Evolutionary conservation across 2,888 invertebrate genomes (phyloP).

Genomic region (Trachelus tabidus): DNA sequence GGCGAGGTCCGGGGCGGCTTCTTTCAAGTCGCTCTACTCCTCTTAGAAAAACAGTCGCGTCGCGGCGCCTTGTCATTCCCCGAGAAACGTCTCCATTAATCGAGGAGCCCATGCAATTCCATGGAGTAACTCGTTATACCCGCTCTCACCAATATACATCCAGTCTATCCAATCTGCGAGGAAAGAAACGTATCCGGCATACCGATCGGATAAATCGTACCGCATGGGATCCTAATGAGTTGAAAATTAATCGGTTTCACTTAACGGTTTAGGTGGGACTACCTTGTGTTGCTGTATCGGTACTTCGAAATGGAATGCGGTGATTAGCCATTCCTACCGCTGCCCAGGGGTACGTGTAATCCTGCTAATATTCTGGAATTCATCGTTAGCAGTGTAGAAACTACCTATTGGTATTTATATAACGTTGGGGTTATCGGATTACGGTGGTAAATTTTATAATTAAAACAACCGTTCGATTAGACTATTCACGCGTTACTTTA

Average conservation of each 20-base stretch:
- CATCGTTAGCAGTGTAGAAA: background rate
- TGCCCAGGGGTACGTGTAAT: background rate
- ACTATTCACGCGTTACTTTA: background rate
- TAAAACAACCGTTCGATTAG: background rate
- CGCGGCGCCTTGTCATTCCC: conserved; percentile 19
- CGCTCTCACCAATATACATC: background rate
- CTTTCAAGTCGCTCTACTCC: conserved; percentile 45
- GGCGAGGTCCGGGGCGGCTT: conserved; percentile 23
- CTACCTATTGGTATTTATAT: background rate
- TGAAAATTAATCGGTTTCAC: background rate
- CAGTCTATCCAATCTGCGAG: background rate
- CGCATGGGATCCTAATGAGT: background rate
- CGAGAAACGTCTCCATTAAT: conserved; percentile 18
- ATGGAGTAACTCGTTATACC: background rate
- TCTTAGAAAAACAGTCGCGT: conserved; percentile 38
- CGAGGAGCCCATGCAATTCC: background rate
- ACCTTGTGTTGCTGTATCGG: background rate
- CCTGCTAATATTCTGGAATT: background rate
- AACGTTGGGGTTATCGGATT: background rate
- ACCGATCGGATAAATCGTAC: background rate
- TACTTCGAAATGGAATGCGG: background rate
- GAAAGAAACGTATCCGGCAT: background rate
- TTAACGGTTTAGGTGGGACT: background rate
- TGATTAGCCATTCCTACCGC: background rate
- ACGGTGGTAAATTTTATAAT: background rate